Evolutionary conservation across 2,113 vertebrate species (phyloP).

Genomic region (Rattus rattus): DNA sequence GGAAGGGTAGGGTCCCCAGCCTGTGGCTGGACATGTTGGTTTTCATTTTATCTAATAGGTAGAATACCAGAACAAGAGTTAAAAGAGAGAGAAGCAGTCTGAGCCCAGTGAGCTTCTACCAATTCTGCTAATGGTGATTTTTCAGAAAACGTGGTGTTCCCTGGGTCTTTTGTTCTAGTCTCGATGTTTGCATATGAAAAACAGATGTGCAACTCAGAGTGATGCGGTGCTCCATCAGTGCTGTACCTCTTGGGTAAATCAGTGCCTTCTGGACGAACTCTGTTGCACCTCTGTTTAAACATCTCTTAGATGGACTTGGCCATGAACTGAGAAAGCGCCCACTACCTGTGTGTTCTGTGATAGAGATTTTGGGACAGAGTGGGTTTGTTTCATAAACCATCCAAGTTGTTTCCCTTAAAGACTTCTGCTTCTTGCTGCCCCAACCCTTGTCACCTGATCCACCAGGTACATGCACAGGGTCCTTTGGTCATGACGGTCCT

Average conservation of each 20-base stretch:
- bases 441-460: no score
- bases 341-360: fast-evolving
- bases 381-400: neutral
- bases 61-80: no score
- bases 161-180: fast-evolving
- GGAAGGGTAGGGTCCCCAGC: fast-evolving
- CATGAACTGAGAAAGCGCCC: fast-evolving
- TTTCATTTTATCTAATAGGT: fast-evolving
- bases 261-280: fast-evolving
- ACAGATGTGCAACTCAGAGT: fast-evolving
- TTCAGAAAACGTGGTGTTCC: fast-evolving
- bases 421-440: neutral
- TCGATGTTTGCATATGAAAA: fast-evolving
- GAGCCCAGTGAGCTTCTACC: fast-evolving
- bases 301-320: fast-evolving
- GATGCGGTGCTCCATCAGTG: fast-evolving
- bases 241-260: neutral
- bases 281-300: neutral
- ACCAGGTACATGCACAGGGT: neutral
- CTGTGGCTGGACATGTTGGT: fast-evolving
- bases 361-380: fast-evolving
- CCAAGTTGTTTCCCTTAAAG: neutral
- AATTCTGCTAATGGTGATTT: fast-evolving
- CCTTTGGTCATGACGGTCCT: fast-evolving
- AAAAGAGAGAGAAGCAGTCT: fast-evolving